Evolutionary conservation across 2,888 invertebrate genomes (phyloP).

Genomic region (Pediacus dermestoides): DNA sequence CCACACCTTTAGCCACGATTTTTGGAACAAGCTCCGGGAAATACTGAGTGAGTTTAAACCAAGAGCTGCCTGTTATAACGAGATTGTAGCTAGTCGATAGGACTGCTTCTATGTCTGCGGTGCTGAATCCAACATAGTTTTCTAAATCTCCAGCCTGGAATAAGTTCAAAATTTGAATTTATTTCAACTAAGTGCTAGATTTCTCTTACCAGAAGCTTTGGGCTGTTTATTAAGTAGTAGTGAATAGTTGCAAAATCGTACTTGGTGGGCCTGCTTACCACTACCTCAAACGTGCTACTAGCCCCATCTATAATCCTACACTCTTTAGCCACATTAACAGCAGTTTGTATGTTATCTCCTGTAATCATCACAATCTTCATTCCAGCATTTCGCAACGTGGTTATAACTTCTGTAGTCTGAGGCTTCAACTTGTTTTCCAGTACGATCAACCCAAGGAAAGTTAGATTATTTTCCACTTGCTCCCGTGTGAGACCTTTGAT

Average conservation of each 20-base stretch:
- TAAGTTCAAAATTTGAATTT: neutral
- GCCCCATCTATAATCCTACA: constrained; percentile 65
- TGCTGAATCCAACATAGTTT: constrained; percentile 11
- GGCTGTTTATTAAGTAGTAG: constrained; percentile 21
- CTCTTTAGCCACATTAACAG: constrained; percentile 85
- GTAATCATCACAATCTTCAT: constrained; percentile 96
- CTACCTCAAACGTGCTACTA: constrained; percentile 34
- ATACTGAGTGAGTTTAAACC: constrained; percentile 67
- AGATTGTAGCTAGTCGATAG: constrained; percentile 31
- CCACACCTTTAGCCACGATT: constrained; percentile 71
- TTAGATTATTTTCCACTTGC: constrained; percentile 75
- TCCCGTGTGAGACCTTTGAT: constrained; percentile 69
- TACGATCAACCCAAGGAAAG: constrained; percentile 83
- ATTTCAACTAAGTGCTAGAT: neutral
- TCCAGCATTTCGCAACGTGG: constrained; percentile 73
- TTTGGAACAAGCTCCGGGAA: constrained; percentile 66
- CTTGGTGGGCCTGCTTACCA: constrained; percentile 28
- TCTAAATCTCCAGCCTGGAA: constrained; percentile 7
- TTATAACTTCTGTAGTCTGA: constrained; percentile 77
- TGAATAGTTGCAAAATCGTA: constrained; percentile 24
- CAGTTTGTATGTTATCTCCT: constrained; percentile 87
- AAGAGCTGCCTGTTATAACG: constrained; percentile 59
- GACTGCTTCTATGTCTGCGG: constrained; percentile 21
- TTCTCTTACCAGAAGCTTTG: constrained; percentile 3
- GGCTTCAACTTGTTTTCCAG: constrained; percentile 93